Percentiles rank a stretch among this genome's conserved stretches.
These are phyloP conservation scores for Eilema caniola DNA, from an alignment of 2,888 invertebrate species.

Conservation along the genomic window DNA sequence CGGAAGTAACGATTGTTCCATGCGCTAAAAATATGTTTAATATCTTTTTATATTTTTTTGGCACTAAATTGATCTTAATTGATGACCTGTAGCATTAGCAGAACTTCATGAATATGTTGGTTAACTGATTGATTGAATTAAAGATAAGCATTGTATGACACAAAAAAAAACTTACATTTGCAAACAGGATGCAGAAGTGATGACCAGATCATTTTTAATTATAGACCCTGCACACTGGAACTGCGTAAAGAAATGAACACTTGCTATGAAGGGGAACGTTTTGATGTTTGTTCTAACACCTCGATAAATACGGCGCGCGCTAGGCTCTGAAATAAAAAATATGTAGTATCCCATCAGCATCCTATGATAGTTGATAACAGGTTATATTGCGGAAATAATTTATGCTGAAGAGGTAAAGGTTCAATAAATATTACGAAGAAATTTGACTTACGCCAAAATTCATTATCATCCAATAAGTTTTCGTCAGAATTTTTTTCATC, in stretches of 20 bases:
- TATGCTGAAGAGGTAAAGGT: neutral
- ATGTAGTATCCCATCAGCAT: neutral
- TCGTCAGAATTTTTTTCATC: neutral
- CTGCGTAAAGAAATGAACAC: conserved; percentile 66
- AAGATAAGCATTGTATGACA: neutral
- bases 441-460: conserved; percentile 67
- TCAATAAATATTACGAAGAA: neutral
- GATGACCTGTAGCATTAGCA: too few relatives aligned
- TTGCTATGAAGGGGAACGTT: conserved; percentile 74
- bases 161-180: conserved; percentile 65
- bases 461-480: conserved; percentile 41
- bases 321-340: conserved; percentile 54
- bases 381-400: neutral
- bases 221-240: conserved; percentile 76
- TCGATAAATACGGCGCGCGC: conserved; percentile 66
- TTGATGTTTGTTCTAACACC: conserved; percentile 64
- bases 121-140: too few relatives aligned
- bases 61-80: too few relatives aligned
- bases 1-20: conserved; percentile 77
- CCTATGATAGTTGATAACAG: neutral
- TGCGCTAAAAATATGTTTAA: conserved; percentile 55
- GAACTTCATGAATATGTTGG: too few relatives aligned
- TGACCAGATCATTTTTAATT: conserved; percentile 69
- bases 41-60: too few relatives aligned
- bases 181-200: conserved; percentile 76